Evolutionary conservation across 2,888 invertebrate species (phyloP).

Genomic region (Lepetodrilus schrolli): DNA sequence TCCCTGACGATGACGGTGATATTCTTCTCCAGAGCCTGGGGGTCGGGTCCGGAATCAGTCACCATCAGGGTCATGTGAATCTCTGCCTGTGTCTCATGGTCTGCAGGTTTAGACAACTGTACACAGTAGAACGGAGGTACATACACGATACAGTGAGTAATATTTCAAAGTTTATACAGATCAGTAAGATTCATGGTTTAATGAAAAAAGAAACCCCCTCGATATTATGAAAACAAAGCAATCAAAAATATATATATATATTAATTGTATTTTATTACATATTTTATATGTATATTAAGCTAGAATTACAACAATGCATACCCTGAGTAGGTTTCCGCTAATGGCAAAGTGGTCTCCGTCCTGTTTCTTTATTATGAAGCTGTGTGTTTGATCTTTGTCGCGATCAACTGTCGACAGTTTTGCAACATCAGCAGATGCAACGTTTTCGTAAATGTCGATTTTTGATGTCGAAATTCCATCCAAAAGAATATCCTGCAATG

Average conservation of each 20-base stretch:
- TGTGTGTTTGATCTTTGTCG: slow-evolving; percentile 45
- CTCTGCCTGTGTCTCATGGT: slow-evolving; percentile 44
- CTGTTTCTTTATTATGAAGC: slow-evolving; percentile 37
- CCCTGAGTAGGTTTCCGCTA: slow-evolving; percentile 23
- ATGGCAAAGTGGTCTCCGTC: slow-evolving; percentile 23
- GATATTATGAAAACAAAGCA: no score
- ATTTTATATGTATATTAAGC: no score
- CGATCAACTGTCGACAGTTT: slow-evolving; percentile 44
- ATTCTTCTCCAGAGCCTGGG: slow-evolving; percentile 36
- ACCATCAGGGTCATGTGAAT: slow-evolving; percentile 37
- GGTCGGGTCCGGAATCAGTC: slow-evolving; percentile 46
- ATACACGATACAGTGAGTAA: no score
- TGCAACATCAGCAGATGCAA: slow-evolving; percentile 30
- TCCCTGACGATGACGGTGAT: slow-evolving; percentile 44
- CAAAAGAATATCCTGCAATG: slow-evolving; percentile 47
- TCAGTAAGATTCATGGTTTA: no score
- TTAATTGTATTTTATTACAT: no score
- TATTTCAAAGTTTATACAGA: no score
- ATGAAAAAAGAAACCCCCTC: no score
- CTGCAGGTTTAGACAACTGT: slow-evolving; percentile 36
- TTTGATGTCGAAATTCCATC: slow-evolving; percentile 35
- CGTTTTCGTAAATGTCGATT: slow-evolving; percentile 42
- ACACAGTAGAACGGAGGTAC: no score
- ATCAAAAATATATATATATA: no score
- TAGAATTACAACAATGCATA: no score